Conservation (phyloP, 2,113 vertebrate species). For the Pseudolaguvia tuberculata region DNA sequence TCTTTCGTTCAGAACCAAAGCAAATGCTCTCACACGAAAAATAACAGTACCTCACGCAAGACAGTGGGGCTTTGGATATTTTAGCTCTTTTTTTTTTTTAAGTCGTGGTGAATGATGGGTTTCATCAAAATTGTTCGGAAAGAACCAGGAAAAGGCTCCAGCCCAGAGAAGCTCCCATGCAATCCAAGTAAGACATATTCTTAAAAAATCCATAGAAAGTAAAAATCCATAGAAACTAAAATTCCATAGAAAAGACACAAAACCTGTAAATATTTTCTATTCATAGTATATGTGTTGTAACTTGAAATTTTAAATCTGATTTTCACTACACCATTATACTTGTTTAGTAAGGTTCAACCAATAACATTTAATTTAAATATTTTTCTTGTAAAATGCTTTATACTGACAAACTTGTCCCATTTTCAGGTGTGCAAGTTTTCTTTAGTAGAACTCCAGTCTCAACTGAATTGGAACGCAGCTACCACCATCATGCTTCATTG, state of each 20-base stretch:
- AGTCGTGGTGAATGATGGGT: slow-evolving; percentile 21
- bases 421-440: background rate
- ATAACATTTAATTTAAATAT: background rate
- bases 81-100: slow-evolving; percentile 7
- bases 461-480: background rate
- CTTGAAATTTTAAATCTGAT: too few relatives aligned
- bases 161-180: background rate
- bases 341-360: background rate
- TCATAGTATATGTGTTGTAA: too few relatives aligned
- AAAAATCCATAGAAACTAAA: background rate
- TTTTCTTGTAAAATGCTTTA: background rate
- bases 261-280: too few relatives aligned
- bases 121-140: slow-evolving; percentile 26
- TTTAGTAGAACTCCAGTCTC: background rate
- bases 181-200: background rate
- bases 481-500: background rate
- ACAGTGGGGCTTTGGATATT: background rate
- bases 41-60: slow-evolving; percentile 37
- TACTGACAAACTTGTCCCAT: background rate
- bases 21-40: slow-evolving; percentile 31
- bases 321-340: too few relatives aligned
- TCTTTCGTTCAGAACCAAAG: slow-evolving; percentile 23
- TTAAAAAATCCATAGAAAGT: background rate
- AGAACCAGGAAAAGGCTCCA: slow-evolving; percentile 16
- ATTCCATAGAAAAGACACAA: too few relatives aligned